Conservation (phyloP, 1,140 invertebrate species). For the Apolygus lucorum region DNA sequence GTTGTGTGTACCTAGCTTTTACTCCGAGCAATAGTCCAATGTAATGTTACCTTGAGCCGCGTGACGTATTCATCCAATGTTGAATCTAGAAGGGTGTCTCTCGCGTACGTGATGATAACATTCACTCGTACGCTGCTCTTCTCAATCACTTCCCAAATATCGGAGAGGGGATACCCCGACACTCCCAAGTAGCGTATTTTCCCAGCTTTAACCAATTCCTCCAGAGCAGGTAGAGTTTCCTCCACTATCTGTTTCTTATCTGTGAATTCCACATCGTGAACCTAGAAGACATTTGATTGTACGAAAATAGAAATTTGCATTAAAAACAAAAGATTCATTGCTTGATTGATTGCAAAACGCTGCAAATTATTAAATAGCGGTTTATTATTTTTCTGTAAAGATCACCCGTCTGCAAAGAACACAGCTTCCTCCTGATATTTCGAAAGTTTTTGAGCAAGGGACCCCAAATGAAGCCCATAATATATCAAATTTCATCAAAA, state of each 20-base stretch:
- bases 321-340: neutral
- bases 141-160: conserved; percentile 63
- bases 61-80: conserved; percentile 61
- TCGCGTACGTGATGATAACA: conserved; percentile 66
- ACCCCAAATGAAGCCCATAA: too few relatives aligned
- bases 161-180: conserved; percentile 74
- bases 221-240: conserved; percentile 74
- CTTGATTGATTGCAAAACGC: too few relatives aligned
- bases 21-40: neutral
- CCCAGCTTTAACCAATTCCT: conserved; percentile 59
- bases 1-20: too few relatives aligned
- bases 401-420: too few relatives aligned
- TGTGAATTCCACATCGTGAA: conserved; percentile 87
- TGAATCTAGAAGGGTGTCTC: conserved; percentile 70
- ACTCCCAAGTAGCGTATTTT: conserved; percentile 78
- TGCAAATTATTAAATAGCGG: too few relatives aligned
- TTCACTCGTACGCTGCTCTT: conserved; percentile 57
- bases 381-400: too few relatives aligned
- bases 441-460: too few relatives aligned
- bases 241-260: conserved; percentile 69
- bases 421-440: too few relatives aligned
- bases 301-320: neutral
- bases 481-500: too few relatives aligned
- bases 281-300: conserved; percentile 44
- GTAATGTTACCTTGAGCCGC: conserved; percentile 57